phyloP scores from a whole-genome alignment of 35 echinoderm and acorn worm species.

The Anneissia japonica region DNA sequence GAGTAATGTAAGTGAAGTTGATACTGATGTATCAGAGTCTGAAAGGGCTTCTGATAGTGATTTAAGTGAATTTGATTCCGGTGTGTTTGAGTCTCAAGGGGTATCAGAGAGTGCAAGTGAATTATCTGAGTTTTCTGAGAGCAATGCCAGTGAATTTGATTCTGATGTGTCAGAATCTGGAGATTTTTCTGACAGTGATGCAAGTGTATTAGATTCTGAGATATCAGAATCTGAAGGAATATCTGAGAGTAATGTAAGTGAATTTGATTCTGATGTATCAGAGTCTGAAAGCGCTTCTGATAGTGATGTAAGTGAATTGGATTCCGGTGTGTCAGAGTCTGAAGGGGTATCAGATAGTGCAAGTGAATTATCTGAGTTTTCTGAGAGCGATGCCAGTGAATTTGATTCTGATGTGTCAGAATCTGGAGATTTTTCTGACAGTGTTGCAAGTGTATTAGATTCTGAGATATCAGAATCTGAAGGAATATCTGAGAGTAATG shows the following conservation, averaged over 20 bases:
- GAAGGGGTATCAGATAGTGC: neutral
- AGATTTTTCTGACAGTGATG: neutral
- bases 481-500: neutral
- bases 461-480: neutral
- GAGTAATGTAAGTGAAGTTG: neutral
- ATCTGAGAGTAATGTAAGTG: neutral
- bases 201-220: too few relatives aligned
- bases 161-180: neutral
- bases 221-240: neutral
- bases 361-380: neutral
- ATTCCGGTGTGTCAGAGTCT: neutral
- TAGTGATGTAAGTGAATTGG: neutral
- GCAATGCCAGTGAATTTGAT: neutral
- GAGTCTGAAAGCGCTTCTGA: neutral
- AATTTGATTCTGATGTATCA: neutral
- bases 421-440: neutral
- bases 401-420: neutral
- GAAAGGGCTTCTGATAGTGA: neutral
- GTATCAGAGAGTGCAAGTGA: neutral
- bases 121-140: neutral
- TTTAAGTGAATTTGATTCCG: neutral
- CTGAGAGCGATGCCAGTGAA: neutral
- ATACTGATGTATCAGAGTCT: neutral
- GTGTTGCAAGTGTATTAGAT: neutral
- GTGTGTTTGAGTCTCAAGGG: neutral